Conservation (phyloP, 2,113 vertebrate species). For the Indicator indicator region DNA sequence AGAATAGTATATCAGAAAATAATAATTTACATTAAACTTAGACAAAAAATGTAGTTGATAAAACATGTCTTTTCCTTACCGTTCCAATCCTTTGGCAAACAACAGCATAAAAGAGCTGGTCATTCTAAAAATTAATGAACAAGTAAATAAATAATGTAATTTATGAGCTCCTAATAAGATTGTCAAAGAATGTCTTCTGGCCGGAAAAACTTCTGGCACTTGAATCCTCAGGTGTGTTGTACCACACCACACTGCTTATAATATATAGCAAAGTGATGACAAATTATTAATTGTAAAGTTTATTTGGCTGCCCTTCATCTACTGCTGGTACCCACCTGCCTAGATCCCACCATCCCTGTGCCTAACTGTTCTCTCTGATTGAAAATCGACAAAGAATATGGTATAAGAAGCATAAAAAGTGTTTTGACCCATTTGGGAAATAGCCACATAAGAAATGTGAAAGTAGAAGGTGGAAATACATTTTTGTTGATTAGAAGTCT, state of each 20-base stretch:
- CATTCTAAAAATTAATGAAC: not conserved
- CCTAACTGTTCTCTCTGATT: accelerated
- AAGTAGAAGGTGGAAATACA: not conserved
- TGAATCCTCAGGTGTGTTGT: not conserved
- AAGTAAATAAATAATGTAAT: not conserved
- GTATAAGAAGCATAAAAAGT: not conserved
- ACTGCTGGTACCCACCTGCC: not conserved
- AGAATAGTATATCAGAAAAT: not conserved
- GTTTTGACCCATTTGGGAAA: not conserved
- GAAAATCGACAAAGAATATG: not conserved
- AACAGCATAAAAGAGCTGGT: constrained; percentile 24
- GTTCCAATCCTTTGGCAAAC: constrained; percentile 18
- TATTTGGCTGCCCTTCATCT: not conserved
- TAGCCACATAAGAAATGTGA: not conserved
- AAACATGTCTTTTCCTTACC: constrained; percentile 12
- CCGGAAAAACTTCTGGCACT: not conserved
- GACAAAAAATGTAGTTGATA: not conserved
- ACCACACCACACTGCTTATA: not conserved
- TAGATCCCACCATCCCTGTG: not conserved
- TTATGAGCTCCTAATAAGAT: not conserved
- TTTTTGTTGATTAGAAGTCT: not conserved
- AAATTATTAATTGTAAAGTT: not conserved
- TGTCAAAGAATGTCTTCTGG: not conserved
- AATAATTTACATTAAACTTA: not conserved
- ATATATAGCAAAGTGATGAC: not conserved